Evolutionary conservation across 2,797 vertebrate genomes (phyloP).

Genomic region (Microchirus variegatus): DNA sequence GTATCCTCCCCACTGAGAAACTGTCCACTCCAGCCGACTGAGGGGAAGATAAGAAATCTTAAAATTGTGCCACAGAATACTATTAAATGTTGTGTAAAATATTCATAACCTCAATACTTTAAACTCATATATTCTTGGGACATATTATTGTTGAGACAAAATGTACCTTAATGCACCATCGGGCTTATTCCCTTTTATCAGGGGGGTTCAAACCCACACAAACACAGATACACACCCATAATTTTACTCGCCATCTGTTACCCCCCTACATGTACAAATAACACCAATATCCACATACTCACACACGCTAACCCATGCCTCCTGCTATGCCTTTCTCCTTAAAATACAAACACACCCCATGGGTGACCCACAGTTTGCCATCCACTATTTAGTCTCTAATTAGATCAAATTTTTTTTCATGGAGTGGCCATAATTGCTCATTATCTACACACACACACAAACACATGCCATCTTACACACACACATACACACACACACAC

Average conservation of each 20-base stretch:
- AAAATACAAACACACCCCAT: constrained; percentile 64
- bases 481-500: constrained; percentile 10
- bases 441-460: constrained; percentile 55
- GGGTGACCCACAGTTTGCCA: constrained; percentile 67
- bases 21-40: constrained; percentile 91
- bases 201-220: constrained; percentile 39
- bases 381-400: constrained; percentile 74
- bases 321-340: constrained; percentile 54
- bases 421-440: constrained; percentile 69
- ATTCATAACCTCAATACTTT: neutral
- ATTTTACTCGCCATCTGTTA: constrained; percentile 67
- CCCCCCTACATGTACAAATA: constrained; percentile 48
- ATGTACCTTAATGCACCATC: no score
- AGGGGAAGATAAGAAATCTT: constrained; percentile 5
- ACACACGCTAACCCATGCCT: constrained; percentile 59
- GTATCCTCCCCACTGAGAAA: constrained; percentile 92
- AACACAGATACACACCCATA: constrained; percentile 44
- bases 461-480: constrained; percentile 34
- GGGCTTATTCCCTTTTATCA: constrained; percentile 1
- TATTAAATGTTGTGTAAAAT: neutral
- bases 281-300: constrained; percentile 42
- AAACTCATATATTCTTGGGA: neutral
- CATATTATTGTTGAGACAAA: neutral
- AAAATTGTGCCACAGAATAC: constrained; percentile 7
- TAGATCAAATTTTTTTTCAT: constrained; percentile 67